Percentiles rank a stretch among this genome's conserved stretches.
phyloP scores from a whole-genome alignment of 2,888 invertebrate species.

The Chironomus tentans region DNA sequence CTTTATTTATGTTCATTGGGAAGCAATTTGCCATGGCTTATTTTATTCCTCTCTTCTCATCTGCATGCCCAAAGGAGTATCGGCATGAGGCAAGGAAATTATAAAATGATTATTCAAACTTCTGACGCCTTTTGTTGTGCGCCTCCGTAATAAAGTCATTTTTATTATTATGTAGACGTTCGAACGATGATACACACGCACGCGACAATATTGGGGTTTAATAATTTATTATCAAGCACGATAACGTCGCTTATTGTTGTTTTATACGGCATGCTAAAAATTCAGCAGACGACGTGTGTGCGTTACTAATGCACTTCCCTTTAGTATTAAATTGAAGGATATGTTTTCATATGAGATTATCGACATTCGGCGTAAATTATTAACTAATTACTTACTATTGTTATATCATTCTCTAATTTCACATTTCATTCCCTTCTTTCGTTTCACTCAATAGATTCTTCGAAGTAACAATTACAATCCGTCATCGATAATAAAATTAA shows the following conservation, averaged over 20 bases:
- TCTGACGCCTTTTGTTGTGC: background rate
- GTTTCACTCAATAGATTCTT: background rate
- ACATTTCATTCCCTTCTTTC: background rate
- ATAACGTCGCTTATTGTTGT: constrained; percentile 19
- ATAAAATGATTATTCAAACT: constrained; percentile 12
- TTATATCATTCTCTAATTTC: background rate
- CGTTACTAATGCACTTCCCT: background rate
- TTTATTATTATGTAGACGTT: constrained; percentile 2
- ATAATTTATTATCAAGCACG: constrained; percentile 27
- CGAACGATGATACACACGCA: constrained; percentile 20
- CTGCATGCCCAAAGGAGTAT: background rate
- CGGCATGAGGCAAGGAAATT: constrained; percentile 8
- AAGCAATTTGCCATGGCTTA: constrained; percentile 14
- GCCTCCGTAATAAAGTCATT: constrained; percentile 22
- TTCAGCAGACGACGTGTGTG: background rate
- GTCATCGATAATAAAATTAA: background rate
- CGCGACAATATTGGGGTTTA: constrained; percentile 24
- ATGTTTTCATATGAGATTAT: constrained; percentile 12
- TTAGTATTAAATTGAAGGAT: background rate
- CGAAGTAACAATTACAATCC: too few relatives aligned
- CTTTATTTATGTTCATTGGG: background rate
- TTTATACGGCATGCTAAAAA: background rate
- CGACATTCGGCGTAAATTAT: constrained; percentile 17
- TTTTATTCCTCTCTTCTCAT: background rate
- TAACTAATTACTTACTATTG: constrained; percentile 17